Base-by-base conservation (phyloP, 2,888 invertebrate genomes). In the Tryphoninae sp. region DNA sequence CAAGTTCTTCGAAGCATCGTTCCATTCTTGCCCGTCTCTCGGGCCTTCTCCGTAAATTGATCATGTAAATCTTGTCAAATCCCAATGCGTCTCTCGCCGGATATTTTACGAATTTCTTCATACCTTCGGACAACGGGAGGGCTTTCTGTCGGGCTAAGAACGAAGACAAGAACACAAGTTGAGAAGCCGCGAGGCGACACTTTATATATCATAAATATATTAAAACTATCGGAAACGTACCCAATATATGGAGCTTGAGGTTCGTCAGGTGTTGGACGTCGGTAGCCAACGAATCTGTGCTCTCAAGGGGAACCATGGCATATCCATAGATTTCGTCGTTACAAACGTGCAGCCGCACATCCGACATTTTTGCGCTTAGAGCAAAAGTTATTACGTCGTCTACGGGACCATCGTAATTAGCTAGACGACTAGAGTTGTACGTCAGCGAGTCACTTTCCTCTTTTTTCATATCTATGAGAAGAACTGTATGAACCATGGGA, bases 331-430 rank as follows among this genome's bases (percentile, higher is more conserved):
- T 88, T 51, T 95, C 90, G 73, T 96, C 96, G 90, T 99, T 99
- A 89, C 97, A 96, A 13, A 99, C 91, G 89, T 95, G 93, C 91
- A 97, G 92, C 4, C 94, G 92, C 67, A 96, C 92, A 94, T 95
- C 94, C 83, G 95, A 94, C 81, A 92, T 93, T 88, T 95, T 95
- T 0, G 98, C 97, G 62, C 96, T 96, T 9, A 96, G 91, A 2
- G 98, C 98, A 93, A 99, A 98, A 0, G 96, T 94, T 84, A 99
- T 98, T 68, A 99, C 97, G 90, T 99, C 99, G 92, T 99, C 98
- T 0, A 94, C 93, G 0, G 98, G 96, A 0, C 98, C 97, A 72
- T 94, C 91, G 86, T 96, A 97, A n/a, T 92, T 89, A 2, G 89
- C 87, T 0, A 96, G 87, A 69, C 95, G 95, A 1, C 93, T 91